Conservation (phyloP, 2,113 vertebrate species). For the Chelonoidis abingdonii region DNA sequence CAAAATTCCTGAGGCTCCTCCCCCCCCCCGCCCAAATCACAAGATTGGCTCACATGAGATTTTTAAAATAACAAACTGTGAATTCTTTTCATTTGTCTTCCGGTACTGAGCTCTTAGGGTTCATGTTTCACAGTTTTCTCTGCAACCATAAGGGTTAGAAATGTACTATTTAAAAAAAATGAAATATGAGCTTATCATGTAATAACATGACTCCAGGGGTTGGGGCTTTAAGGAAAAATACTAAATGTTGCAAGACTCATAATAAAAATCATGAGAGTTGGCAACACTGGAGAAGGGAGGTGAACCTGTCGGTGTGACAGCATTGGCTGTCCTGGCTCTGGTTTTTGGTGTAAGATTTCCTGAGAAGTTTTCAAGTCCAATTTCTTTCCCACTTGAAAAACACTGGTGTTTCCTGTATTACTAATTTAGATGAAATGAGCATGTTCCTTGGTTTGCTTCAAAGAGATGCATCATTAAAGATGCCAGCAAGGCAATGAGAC, state of each 20-base stretch:
- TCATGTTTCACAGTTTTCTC: not conserved
- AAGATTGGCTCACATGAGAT: not conserved
- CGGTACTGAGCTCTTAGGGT: not conserved
- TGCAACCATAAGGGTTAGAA: not conserved
- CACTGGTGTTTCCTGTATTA: constrained; percentile 4
- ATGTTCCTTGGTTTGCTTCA: constrained; percentile 19
- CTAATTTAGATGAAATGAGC: not conserved
- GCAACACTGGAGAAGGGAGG: not conserved
- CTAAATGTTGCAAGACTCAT: not conserved
- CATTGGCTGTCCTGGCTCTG: not conserved
- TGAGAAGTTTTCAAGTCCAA: constrained; percentile 41
- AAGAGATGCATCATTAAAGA: not conserved
- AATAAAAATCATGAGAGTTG: not conserved
- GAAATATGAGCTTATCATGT: not conserved
- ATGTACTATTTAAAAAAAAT: not conserved
- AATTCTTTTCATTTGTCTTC: not conserved
- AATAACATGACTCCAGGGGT: not conserved
- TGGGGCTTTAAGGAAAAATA: not conserved
- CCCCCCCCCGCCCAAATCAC: not conserved
- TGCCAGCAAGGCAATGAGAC: not conserved
- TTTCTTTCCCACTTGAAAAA: constrained; percentile 9
- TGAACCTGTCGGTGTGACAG: not conserved
- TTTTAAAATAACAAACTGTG: not conserved
- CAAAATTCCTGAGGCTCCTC: not conserved
- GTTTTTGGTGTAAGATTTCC: not conserved